Evolutionary conservation across 35 echinoderm and acorn worm genomes (phyloP), one percentile per base, ranked within the genome.

Genomic region (Eucidaris tribuloides): DNA sequence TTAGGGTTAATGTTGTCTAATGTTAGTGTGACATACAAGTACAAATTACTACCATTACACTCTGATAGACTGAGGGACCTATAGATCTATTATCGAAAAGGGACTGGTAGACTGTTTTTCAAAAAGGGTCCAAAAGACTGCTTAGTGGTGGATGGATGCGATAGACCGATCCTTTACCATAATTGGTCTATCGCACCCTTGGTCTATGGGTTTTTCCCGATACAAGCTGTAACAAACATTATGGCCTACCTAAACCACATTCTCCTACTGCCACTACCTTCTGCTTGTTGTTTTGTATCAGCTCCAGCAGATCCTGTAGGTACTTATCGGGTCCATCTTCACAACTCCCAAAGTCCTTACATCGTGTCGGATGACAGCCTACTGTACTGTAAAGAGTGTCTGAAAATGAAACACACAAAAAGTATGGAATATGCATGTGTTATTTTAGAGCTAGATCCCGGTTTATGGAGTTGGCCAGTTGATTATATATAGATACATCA

Each of bases 281-380:
- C 32, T 89, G 66, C 50, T 72, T 87, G 36, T 87, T 91, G 40
- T 54, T 82, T 45, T 74, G 86, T 70, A 88, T 82, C 19, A 96
- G 41, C 14, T 83, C 79, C 41, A 87, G 79, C 7, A 96, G 58
- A 25, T 66, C 84, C 40, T 46, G 7, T 19, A 87, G 43, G 58
- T 96, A 96, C 45, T 32, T 61, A 7, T 96, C 93, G 30, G 93
- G 79, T 14, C 88, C 89, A 6, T 57, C 44, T 6, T 43, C 1
- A 42, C 87, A 49, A 65, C 90, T 81, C n/a, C 91, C 93, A 88
- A 96, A 96, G 61, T 96, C 93, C 36, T 65, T 87, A 65, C 93
- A 96, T 71, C 93, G 80, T 29, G 93, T 96, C 7, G 93, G 93
- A 82, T 96, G 93, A 85, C 93, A 96, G 2, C 93, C 93, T 46